Percentiles rank a stretch among this genome's conserved stretches.
phyloP scores from a whole-genome alignment of 37 sponge, comb jelly and placozoan species.

The Cliona cf. orientalis region DNA sequence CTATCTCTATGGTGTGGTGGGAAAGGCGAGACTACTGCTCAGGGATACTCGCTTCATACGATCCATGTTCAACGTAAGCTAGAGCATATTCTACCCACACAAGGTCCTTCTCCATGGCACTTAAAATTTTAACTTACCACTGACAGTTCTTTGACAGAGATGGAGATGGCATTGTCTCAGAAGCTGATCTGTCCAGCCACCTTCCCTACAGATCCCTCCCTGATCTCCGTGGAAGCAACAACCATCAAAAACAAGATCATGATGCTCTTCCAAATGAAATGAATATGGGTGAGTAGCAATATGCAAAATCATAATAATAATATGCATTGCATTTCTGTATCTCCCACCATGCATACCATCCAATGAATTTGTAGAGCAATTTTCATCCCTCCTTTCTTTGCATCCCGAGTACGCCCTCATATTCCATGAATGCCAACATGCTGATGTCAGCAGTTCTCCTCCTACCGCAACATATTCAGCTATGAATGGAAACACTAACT shows the following conservation, averaged over 20 bases:
- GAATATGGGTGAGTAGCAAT: no score
- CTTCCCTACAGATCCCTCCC: conserved; percentile 20
- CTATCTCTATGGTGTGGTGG: conserved; percentile 33
- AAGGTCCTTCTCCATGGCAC: no score
- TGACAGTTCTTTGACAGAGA: conserved; percentile 28
- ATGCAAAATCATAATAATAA: background rate
- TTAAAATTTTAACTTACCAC: background rate
- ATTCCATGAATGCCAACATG: conserved; percentile 38
- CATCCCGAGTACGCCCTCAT: conserved; percentile 19
- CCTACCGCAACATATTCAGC: no score
- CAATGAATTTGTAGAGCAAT: conserved; percentile 38
- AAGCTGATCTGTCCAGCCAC: conserved; percentile 1
- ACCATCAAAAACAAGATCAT: no score
- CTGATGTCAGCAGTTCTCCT: background rate
- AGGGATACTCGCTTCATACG: conserved; percentile 2
- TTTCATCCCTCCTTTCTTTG: background rate
- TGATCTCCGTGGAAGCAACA: no score
- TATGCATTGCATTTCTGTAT: no score
- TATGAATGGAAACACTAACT: no score
- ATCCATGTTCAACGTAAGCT: conserved; percentile 26
- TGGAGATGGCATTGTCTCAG: conserved; percentile 9
- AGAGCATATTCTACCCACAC: background rate
- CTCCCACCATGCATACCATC: no score
- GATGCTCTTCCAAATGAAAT: background rate
- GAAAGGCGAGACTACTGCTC: background rate